phyloP scores from a whole-genome alignment of 2,113 vertebrate genomes.

The Cercopithecus mona region DNA sequence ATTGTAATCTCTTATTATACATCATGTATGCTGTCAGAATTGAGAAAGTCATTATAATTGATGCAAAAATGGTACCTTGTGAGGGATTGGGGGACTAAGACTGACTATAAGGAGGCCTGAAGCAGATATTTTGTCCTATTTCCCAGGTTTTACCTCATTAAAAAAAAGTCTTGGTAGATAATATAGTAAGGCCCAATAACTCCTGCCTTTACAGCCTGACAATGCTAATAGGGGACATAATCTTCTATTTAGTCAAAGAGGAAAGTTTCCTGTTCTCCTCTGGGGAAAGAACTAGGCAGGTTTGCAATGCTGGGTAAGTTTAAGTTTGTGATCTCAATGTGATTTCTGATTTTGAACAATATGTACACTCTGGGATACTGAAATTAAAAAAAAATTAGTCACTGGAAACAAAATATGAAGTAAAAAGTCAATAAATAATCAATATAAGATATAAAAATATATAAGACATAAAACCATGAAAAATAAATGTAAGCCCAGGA shows the following conservation, averaged over 20 bases:
- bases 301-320: not conserved
- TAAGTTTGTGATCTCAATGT: not conserved
- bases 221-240: not conserved
- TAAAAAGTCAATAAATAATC: not conserved
- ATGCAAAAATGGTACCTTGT: not conserved
- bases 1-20: not conserved
- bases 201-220: not conserved
- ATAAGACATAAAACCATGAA: not conserved
- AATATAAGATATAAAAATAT: not conserved
- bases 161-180: not conserved
- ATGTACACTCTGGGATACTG: not conserved
- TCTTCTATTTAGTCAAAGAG: not conserved
- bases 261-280: not conserved
- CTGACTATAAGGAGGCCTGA: not conserved
- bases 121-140: not conserved
- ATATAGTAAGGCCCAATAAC: not conserved
- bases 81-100: not conserved
- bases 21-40: not conserved
- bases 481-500: not conserved
- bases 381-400: not conserved
- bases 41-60: not conserved
- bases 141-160: not conserved
- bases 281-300: not conserved
- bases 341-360: not conserved
- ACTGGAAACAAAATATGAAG: not conserved